Evolutionary conservation across 2,888 invertebrate genomes (phyloP), one percentile per base, ranked within the genome.

Genomic region (Acanthosoma haemorrhoidale): DNA sequence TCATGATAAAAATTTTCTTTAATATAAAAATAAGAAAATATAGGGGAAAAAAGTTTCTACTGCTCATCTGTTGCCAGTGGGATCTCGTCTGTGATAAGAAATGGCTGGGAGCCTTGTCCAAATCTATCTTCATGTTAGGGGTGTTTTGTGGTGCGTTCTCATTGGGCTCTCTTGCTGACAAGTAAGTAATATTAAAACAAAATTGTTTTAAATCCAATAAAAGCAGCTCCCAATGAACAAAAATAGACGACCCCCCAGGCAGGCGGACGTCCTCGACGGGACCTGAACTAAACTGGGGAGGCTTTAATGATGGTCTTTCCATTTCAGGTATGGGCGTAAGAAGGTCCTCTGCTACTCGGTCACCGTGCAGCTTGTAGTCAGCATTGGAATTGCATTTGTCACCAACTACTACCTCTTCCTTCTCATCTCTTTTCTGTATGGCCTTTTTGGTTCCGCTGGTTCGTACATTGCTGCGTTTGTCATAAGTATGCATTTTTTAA

Each of bases 361-460:
- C 3, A 76, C 90, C 4, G 79, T 90, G 5, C 92, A 92, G 79
- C 79, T 92, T 11, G 76, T 88, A 38, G 82, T 89, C 3, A 87
- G 90, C 31, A 82, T 87, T 16, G 87, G 87, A 2, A 91, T 90
- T 1, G 92, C 92, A 1, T 88, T 92, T 75, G 83, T 90, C 43
- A 88, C 90, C 0, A 88, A 92, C 76, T 92, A 88, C 77, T 88
- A 87, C 80, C 84, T 88, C 0, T 91, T 90, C 77, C 79, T 91
- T 73, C 80, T 82, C 0, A 78, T 89, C 11, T 77, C 89, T 72
- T 92, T 87, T 78, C 77, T 90, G 6, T 88, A 90, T 76, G 91
- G 91, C 29, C 88, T 92, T 70, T 91, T 92, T 76, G 92, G 92
- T 36, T 91, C 92, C 0, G 92, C 92, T 1, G 92, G 92, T 5